phyloP scores from a whole-genome alignment of 2,888 invertebrate species.

The Loripinus fragilis region DNA sequence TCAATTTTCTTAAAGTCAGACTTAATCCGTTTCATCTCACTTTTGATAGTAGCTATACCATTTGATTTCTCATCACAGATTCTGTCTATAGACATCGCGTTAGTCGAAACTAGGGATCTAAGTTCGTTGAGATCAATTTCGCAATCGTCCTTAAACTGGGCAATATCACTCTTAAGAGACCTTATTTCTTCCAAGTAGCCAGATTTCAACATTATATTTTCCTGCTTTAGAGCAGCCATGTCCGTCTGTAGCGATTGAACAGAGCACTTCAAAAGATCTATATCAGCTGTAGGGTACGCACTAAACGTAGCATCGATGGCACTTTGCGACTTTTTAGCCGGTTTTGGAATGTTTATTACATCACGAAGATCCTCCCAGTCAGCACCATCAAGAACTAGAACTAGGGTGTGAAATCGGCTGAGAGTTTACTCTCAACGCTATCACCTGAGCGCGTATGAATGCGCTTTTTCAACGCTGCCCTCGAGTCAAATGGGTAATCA shows the following conservation, averaged over 20 bases:
- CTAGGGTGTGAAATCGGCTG: not conserved
- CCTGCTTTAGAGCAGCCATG: not conserved
- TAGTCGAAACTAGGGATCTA: not conserved
- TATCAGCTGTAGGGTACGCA: not conserved
- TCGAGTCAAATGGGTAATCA: slow-evolving; percentile 1
- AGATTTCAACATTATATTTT: not conserved
- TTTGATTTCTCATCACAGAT: slow-evolving; percentile 1
- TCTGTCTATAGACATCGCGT: not conserved
- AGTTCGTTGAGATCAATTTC: not conserved
- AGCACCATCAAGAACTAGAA: not conserved
- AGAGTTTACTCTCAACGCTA: not conserved
- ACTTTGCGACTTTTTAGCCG: not conserved
- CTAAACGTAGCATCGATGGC: not conserved
- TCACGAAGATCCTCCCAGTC: not conserved
- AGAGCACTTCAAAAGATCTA: not conserved
- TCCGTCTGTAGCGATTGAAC: not conserved
- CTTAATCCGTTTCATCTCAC: not conserved
- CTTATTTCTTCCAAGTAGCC: not conserved
- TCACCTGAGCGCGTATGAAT: not conserved
- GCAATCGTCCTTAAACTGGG: not conserved
- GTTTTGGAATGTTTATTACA: not conserved
- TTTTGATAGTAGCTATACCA: not conserved
- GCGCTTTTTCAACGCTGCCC: not conserved
- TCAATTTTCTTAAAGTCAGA: not conserved
- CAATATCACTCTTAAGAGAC: not conserved